These are phyloP conservation scores for Dipodomys spectabilis DNA, from an alignment of 2,113 vertebrate genomes.

Conservation along the genomic window DNA sequence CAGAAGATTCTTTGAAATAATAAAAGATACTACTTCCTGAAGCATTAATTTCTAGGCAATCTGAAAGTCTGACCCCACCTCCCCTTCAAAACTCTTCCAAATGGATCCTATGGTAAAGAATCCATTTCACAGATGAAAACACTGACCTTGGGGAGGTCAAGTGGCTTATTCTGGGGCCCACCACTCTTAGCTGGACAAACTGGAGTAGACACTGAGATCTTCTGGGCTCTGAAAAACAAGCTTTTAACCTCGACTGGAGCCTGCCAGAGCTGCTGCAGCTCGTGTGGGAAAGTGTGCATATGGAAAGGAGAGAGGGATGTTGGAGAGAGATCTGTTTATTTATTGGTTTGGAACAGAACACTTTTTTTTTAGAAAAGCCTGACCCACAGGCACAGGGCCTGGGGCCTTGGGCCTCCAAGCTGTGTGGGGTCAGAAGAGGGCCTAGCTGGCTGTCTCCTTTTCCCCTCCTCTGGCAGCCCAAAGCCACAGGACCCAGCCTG, in stretches of 20 bases:
- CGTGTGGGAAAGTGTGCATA: conserved; percentile 15
- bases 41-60: conserved; percentile 2
- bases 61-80: neutral
- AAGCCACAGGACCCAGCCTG: conserved; percentile 75
- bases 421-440: conserved; percentile 70
- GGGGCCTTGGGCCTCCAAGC: conserved; percentile 47
- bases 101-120: neutral
- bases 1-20: conserved; percentile 41
- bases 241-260: neutral
- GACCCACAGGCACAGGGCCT: conserved; percentile 35
- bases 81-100: neutral
- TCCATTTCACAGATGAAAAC: conserved; percentile 38
- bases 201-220: neutral
- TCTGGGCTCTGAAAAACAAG: neutral
- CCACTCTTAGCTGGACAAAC: neutral
- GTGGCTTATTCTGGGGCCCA: neutral
- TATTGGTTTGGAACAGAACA: conserved; percentile 69
- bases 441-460: conserved; percentile 31
- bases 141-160: neutral
- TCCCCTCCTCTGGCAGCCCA: conserved; percentile 53
- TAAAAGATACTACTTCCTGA: conserved; percentile 45
- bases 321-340: conserved; percentile 69
- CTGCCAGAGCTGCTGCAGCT: neutral
- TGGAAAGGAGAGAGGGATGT: neutral
- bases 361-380: conserved; percentile 63